phyloP scores from a whole-genome alignment of 2,797 vertebrate species.

The Dendrocincla fuliginosa region DNA sequence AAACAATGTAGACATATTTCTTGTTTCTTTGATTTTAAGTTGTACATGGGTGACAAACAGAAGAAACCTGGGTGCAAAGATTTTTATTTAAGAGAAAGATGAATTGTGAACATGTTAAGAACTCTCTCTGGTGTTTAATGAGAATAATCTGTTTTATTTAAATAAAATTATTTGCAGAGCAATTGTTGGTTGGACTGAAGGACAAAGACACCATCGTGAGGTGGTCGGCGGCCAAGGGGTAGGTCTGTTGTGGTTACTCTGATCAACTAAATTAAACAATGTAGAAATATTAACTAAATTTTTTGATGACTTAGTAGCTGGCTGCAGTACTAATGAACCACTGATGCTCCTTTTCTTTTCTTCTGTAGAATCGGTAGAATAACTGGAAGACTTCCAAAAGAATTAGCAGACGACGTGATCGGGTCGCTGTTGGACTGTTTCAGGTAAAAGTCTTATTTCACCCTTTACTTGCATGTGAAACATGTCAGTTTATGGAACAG shows the following conservation, averaged over 20 bases:
- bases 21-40: neutral
- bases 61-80: neutral
- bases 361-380: constrained; percentile 88
- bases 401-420: constrained; percentile 95
- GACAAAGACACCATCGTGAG: constrained; percentile 96
- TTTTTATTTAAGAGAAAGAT: neutral
- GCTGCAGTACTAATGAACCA: neutral
- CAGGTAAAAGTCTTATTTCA: constrained; percentile 78
- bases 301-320: neutral
- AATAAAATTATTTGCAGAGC: constrained; percentile 79
- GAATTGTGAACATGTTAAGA: neutral
- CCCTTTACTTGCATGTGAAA: neutral
- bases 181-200: constrained; percentile 91
- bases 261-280: neutral
- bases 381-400: constrained; percentile 92
- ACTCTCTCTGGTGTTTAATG: neutral
- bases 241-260: constrained; percentile 20
- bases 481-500: neutral
- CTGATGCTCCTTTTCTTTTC: neutral
- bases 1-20: neutral
- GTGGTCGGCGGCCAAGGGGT: constrained; percentile 99
- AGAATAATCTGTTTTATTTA: neutral
- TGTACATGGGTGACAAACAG: accelerated
- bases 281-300: neutral
- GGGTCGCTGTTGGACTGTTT: constrained; percentile 94